phyloP scores from a whole-genome alignment of 2,797 vertebrate genomes.

The Cephalopachus bancanus region DNA sequence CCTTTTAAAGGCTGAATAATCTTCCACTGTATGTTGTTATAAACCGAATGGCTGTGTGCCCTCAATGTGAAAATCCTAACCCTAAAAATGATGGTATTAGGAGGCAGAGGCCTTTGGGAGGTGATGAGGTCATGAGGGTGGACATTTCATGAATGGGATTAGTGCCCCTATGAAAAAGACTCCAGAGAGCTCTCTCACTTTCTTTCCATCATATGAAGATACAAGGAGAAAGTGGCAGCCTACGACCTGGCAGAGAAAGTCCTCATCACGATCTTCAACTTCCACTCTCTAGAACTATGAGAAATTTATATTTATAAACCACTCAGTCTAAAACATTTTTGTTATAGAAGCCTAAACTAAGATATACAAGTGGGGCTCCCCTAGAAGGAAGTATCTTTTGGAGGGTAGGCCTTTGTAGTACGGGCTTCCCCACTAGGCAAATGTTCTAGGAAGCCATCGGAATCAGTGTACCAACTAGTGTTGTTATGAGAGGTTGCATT shows the following conservation, averaged over 20 bases:
- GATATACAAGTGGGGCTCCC: no score
- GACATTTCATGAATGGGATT: no score
- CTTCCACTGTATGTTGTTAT: fast-evolving
- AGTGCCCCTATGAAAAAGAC: background rate
- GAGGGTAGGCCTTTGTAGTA: no score
- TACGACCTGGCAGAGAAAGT: no score
- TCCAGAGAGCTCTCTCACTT: no score
- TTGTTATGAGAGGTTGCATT: no score
- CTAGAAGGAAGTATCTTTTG: no score
- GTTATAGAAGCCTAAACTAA: background rate
- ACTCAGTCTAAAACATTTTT: background rate
- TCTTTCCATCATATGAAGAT: background rate
- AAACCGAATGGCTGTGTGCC: background rate
- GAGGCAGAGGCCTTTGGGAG: background rate
- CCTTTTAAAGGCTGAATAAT: background rate
- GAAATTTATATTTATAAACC: background rate
- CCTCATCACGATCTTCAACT: background rate
- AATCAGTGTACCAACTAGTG: no score
- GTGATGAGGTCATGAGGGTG: no score
- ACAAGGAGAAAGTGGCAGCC: background rate
- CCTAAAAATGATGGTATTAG: background rate
- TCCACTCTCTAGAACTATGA: background rate
- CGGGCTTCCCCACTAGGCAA: no score
- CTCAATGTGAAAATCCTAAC: background rate
- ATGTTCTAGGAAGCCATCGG: no score